Conservation (phyloP, 2,888 invertebrate genomes). For the Brassicogethes aeneus region DNA sequence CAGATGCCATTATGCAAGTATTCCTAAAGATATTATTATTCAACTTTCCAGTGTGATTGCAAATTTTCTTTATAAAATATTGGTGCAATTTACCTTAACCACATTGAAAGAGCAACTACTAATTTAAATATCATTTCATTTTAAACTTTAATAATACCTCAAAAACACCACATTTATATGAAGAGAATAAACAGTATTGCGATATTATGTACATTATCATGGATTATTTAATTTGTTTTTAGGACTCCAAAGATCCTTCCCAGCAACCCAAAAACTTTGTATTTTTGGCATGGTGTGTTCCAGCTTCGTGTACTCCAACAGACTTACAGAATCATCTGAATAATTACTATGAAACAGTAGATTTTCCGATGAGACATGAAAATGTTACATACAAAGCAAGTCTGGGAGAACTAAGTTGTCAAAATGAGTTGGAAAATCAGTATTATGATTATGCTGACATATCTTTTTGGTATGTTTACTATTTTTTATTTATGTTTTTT, state of each 20-base stretch:
- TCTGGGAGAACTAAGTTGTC: conserved; percentile 20
- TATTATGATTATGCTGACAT: conserved; percentile 23
- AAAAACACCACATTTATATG: too few species aligned
- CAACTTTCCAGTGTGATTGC: too few species aligned
- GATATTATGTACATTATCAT: too few species aligned
- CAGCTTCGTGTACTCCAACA: conserved; percentile 24
- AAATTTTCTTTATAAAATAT: too few species aligned
- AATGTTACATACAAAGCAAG: conserved; percentile 22
- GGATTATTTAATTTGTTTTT: too few species aligned
- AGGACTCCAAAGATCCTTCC: conserved; percentile 26
- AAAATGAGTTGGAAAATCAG: conserved; percentile 17
- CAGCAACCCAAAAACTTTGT: conserved; percentile 26
- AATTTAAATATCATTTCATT: too few species aligned
- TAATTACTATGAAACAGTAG: conserved; percentile 17
- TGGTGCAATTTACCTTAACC: too few species aligned
- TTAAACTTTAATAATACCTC: too few species aligned
- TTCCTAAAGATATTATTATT: too few species aligned
- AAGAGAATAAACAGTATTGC: too few species aligned
- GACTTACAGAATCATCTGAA: conserved; percentile 23
- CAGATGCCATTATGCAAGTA: too few species aligned
- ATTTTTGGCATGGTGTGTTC: conserved; percentile 28
- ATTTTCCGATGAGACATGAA: conserved; percentile 28
- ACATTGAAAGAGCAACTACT: too few species aligned
- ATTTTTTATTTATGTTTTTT: conserved; percentile 5
- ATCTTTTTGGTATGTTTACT: conserved; percentile 22